Percentiles rank a stretch among this genome's conserved stretches.
Conservation (phyloP, 2,888 invertebrate genomes). For the Orgyia antiqua region DNA sequence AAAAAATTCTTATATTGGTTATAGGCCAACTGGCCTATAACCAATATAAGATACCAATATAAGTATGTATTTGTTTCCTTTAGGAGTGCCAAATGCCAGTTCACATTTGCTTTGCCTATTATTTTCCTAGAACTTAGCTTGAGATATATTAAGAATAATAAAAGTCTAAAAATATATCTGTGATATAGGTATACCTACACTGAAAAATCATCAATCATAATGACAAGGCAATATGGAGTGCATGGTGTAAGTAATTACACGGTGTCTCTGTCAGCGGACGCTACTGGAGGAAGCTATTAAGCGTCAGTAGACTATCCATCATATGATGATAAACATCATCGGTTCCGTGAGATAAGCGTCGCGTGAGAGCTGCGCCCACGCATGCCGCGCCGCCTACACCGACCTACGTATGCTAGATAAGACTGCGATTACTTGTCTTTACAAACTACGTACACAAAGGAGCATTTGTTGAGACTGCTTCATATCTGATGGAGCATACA, state of each 20-base stretch:
- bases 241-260: conserved; percentile 25
- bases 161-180: too few relatives aligned
- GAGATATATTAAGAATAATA: too few relatives aligned
- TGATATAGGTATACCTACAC: too few relatives aligned
- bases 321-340: conserved; percentile 53
- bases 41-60: too few relatives aligned
- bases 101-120: too few relatives aligned
- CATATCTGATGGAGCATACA: too few relatives aligned
- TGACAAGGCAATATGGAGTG: conserved; percentile 14
- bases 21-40: too few relatives aligned
- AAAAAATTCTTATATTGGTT: too few relatives aligned
- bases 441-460: conserved; percentile 7
- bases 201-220: conserved; percentile 25
- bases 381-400: conserved; percentile 19
- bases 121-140: too few relatives aligned
- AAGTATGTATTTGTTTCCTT: too few relatives aligned
- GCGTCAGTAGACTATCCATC: conserved; percentile 38
- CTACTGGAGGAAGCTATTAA: conserved; percentile 34
- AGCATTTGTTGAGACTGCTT: conserved; percentile 1
- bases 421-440: conserved; percentile 6
- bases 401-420: conserved; percentile 22
- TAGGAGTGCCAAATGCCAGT: too few relatives aligned
- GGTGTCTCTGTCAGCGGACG: conserved; percentile 17
- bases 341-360: conserved; percentile 32
- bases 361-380: conserved; percentile 30